A percentile compares a stretch with the other conserved stretches of the same genome.
Evolutionary conservation across 2,888 invertebrate species (phyloP).

Genomic region (Xestoiulus laeticollis): DNA sequence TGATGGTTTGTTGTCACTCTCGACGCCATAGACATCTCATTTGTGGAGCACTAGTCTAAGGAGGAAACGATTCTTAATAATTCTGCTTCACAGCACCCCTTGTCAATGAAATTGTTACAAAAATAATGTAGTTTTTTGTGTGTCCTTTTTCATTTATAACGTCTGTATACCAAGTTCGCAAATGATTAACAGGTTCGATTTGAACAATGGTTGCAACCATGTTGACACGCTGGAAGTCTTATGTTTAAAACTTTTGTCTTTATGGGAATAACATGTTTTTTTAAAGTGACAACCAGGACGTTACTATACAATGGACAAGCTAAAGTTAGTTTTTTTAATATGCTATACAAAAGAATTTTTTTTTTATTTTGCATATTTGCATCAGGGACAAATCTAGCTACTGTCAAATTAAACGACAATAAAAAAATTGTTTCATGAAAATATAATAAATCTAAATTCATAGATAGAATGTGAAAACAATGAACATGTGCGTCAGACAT

Average conservation of each 20-base stretch:
- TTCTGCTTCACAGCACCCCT: conserved; percentile 8
- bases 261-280: background rate
- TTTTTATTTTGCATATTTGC: background rate
- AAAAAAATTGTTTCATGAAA: background rate
- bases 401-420: conserved; percentile 34
- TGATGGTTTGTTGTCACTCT: conserved; percentile 43
- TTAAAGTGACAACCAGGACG: background rate
- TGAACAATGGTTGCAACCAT: conserved; percentile 29
- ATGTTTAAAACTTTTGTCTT: conserved; percentile 45
- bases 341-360: background rate
- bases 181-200: conserved; percentile 44
- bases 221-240: conserved; percentile 36
- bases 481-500: background rate
- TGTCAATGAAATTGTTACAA: background rate
- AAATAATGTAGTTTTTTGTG: conserved; percentile 29
- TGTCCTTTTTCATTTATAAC: conserved; percentile 6
- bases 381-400: background rate
- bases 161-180: background rate
- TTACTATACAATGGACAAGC: background rate
- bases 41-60: background rate
- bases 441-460: background rate
- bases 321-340: background rate
- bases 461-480: background rate
- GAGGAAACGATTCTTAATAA: conserved; percentile 41
- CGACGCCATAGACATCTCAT: background rate